phyloP scores from a whole-genome alignment of 2,888 invertebrate genomes.

The Marronus borbonicus region DNA sequence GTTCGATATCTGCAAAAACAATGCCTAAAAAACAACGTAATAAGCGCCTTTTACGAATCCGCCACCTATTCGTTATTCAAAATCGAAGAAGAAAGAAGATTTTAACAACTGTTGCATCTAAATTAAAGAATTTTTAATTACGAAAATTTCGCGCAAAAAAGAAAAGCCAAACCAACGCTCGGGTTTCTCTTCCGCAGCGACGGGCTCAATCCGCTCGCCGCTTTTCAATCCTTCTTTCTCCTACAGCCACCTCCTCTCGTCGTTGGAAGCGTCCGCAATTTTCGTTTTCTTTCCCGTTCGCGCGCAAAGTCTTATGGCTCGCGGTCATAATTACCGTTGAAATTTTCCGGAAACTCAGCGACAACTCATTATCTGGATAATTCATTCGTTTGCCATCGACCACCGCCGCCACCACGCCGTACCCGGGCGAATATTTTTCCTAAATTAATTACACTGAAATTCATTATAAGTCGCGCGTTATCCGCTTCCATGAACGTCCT shows the following conservation, averaged over 20 bases:
- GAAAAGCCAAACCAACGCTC: not conserved
- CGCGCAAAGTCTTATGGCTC: slow-evolving; percentile 49
- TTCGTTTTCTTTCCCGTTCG: not conserved
- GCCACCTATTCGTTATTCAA: not conserved
- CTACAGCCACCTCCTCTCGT: no score
- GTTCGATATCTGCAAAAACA: no score
- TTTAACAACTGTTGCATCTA: slow-evolving; percentile 65
- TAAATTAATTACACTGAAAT: slow-evolving; percentile 49
- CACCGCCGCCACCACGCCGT: not conserved
- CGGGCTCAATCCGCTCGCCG: slow-evolving; percentile 7
- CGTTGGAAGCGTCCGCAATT: not conserved
- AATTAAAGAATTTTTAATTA: slow-evolving; percentile 66
- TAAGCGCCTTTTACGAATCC: not conserved
- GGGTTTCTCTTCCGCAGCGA: slow-evolving; percentile 11
- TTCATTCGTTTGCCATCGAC: slow-evolving; percentile 54
- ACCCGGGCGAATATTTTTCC: slow-evolving; percentile 47
- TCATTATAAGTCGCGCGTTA: slow-evolving; percentile 38
- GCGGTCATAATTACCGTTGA: slow-evolving; percentile 57
- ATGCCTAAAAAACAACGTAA: not conserved
- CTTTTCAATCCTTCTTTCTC: slow-evolving; percentile 1
- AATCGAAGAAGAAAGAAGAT: slow-evolving; percentile 51
- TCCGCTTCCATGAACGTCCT: slow-evolving; percentile 12
- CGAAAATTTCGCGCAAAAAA: slow-evolving; percentile 60
- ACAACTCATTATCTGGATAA: slow-evolving; percentile 59
- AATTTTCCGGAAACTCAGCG: slow-evolving; percentile 56